phyloP scores from a whole-genome alignment of 2,797 vertebrate genomes.

The Clarias fuscus region DNA sequence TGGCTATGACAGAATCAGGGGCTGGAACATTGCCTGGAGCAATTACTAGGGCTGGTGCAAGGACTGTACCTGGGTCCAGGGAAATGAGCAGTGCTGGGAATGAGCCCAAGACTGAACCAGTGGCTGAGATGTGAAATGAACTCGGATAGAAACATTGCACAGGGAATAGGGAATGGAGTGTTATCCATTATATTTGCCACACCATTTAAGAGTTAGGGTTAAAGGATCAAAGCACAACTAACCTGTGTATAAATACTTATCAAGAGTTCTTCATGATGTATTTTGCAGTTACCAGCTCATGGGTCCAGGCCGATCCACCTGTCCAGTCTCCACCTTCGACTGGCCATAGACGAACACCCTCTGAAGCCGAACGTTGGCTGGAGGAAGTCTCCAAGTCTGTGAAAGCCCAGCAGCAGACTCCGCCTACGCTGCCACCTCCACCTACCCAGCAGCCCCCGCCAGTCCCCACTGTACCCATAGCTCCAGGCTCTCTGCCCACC shows the following conservation, averaged over 20 bases:
- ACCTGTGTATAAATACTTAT: not conserved
- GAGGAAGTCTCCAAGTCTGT: conserved; percentile 88
- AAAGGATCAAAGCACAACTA: not conserved
- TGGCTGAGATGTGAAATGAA: not conserved
- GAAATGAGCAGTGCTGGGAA: not conserved
- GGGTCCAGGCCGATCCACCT: conserved; percentile 75
- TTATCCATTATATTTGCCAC: not conserved
- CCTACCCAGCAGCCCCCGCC: conserved; percentile 49
- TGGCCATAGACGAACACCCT: conserved; percentile 86
- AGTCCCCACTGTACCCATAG: conserved; percentile 54
- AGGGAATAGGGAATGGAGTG: not conserved
- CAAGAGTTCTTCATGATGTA: not conserved
- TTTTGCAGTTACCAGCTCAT: conserved; percentile 71
- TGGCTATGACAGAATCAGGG: not conserved
- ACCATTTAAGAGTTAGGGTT: not conserved
- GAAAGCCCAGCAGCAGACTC: conserved; percentile 76
- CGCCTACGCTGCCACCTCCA: conserved; percentile 49
- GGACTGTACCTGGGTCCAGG: not conserved
- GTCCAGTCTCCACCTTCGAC: conserved; percentile 71
- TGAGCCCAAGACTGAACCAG: not conserved
- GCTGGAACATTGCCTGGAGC: conserved; percentile 7
- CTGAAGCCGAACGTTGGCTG: conserved; percentile 90
- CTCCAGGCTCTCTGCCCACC: conserved; percentile 72
- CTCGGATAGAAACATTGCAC: not conserved
- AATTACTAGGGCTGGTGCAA: not conserved